phyloP scores from a whole-genome alignment of 2,888 invertebrate species.

The Lissonota sp. region DNA sequence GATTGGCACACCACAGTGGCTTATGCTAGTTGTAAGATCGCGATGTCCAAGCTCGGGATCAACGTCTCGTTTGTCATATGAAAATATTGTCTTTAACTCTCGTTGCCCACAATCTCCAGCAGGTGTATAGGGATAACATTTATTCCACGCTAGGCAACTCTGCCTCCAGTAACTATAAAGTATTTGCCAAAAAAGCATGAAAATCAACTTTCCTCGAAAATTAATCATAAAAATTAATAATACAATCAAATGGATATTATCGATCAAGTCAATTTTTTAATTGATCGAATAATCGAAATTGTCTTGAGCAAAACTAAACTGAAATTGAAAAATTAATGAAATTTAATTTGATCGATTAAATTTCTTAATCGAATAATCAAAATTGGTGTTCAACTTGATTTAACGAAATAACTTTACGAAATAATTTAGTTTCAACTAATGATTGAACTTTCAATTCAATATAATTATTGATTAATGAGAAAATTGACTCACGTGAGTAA shows the following conservation, averaged over 20 bases:
- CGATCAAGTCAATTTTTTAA: no score
- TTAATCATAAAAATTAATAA: no score
- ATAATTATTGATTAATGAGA: conserved; percentile 23
- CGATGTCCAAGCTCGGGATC: conserved; percentile 54
- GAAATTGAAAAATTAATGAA: no score
- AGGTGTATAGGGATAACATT: conserved; percentile 61
- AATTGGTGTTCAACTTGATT: no score
- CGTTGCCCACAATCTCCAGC: conserved; percentile 28
- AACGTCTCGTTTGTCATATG: background rate
- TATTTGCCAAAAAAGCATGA: no score
- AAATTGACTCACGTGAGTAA: conserved; percentile 71
- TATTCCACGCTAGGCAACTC: conserved; percentile 51
- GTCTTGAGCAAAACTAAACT: no score
- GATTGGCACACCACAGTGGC: conserved; percentile 64
- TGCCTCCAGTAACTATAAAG: conserved; percentile 65
- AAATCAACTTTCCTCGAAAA: no score
- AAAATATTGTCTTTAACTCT: conserved; percentile 7
- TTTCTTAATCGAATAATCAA: no score
- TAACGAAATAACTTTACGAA: no score
- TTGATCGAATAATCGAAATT: no score
- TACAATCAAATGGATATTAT: no score
- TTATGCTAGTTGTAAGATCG: conserved; percentile 75
- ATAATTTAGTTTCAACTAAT: background rate
- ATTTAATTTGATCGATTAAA: no score
- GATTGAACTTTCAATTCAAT: conserved; percentile 32